These are phyloP conservation scores for Calameuta pallipes DNA, from an alignment of 2,888 invertebrate species.

Conservation along the genomic window DNA sequence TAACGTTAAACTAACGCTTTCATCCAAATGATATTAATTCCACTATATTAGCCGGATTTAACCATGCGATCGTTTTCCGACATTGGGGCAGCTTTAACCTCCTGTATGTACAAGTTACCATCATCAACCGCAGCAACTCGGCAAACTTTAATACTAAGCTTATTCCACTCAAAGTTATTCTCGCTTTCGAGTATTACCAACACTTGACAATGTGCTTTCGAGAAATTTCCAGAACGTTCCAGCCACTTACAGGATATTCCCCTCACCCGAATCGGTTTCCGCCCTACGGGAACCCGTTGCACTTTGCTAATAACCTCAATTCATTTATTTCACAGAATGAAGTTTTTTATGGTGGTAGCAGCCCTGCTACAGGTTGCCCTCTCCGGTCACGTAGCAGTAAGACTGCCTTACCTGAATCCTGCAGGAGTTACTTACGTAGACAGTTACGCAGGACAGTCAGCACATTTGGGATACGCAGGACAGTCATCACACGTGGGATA, in stretches of 20 bases:
- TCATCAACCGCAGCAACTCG: background rate
- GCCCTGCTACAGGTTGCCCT: conserved; percentile 54
- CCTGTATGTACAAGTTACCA: background rate
- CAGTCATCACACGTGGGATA: conserved; percentile 46
- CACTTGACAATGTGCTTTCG: background rate
- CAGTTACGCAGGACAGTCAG: conserved; percentile 38
- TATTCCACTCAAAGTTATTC: background rate
- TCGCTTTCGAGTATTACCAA: background rate
- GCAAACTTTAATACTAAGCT: background rate
- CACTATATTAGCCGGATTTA: background rate
- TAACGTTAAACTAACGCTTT: background rate
- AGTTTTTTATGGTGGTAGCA: conserved; percentile 51
- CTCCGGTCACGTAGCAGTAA: conserved; percentile 58
- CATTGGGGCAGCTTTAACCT: background rate
- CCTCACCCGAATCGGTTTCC: too few relatives aligned
- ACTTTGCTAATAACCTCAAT: background rate
- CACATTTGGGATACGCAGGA: conserved; percentile 30
- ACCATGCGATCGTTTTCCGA: background rate
- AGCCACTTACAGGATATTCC: background rate
- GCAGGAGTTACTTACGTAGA: conserved; percentile 69
- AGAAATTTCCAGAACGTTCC: background rate
- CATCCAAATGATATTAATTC: background rate
- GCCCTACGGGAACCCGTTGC: too few relatives aligned
- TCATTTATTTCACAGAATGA: conserved; percentile 48
- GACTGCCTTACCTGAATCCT: conserved; percentile 68